Evolutionary conservation across 1,140 invertebrate species (phyloP), one percentile per base, ranked within the genome.

Genomic region (Dendroctonus valens): DNA sequence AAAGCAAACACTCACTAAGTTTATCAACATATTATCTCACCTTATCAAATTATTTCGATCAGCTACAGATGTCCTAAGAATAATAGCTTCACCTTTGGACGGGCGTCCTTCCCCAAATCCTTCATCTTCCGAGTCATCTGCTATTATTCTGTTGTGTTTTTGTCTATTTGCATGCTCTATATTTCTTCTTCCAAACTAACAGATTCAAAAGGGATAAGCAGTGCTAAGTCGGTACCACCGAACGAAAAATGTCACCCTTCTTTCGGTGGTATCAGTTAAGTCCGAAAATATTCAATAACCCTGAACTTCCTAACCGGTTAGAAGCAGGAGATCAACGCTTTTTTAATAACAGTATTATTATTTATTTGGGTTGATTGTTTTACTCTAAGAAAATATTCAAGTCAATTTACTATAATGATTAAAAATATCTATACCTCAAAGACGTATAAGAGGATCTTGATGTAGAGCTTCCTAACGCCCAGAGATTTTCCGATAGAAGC

Each of bases 401-500:
- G 26, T 26, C 26, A 26, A 26, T 1, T 26, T 26, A 26, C 1
- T 2, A 26, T 26, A 26, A 26, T 26, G 26, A 26, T 2, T 26
- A 3, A 26, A 26, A 26, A 26, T 26, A 26, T 26, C 65, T 74
- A 70, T 70, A 78, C 77, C 75, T 78, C 77, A 67, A 78, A 78
- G 51, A 78, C 74, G 60, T 69, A 70, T 46, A 78, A 55, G 14
- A 96, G 81, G 38, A 92, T 80, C 73, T 91, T 86, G 44, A 96
- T 91, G 78, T 96, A 96, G 41, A 89, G 82, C 74, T 86, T 85
- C 59, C 93, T 81, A 7, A 96, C 87, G 57, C 93, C 93, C 53
- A 95, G 80, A 0, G 91, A 94, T 81, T 91, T 91, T 69, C 90
- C 91, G 68, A 92, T 89, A 39, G 89, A 90, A 42, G 90, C 90